Evolutionary conservation across 1,140 invertebrate genomes (phyloP), one percentile per base, ranked within the genome.

Genomic region (Hylaeus anthracinus): DNA sequence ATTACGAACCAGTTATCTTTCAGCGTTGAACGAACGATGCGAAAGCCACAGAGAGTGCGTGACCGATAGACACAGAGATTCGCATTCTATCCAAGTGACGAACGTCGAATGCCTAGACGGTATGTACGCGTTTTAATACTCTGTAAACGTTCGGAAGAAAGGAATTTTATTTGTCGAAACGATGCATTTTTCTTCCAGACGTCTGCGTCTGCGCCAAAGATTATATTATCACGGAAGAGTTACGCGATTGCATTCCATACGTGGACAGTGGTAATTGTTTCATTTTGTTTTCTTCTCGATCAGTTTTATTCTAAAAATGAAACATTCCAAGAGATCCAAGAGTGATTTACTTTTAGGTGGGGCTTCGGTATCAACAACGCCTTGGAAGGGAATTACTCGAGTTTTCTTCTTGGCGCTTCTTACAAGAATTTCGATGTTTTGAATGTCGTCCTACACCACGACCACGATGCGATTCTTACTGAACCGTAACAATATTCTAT

Each of bases 51-150:
- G 66, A 6, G 88, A 93, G 26, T 93, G 92, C 43, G 75, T 92
- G n/a, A 90, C 90, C 6, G 61, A 51, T 1, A 89, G 82, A 26
- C 88, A 91, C 69, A 87, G 43, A 6, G 80, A 91, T 60, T 90
- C 88, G 6, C 87, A 86, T 69, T 77, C 71, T 1, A 82, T 72
- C 43, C 80, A 87, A 75, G 83, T 90, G 12, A 89, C 86, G 53
- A 92, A 89, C 71, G 88, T 92, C 1, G 90, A 91, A 15, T 93
- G 92, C 82, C 72, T 90, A 15, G 39, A 89, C 56, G 90, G 92
- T 92, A 86, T 3, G 65, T 51, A 60, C 12, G n/a, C 41, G 39
- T 6, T 72, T 43, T 63, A 63, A 66, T 67, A 26, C 26, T 26
- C 26, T 26, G 26, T 26, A 26, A 26, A 26, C 26, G 0, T 26